These are phyloP conservation scores for Sinosuthora webbiana DNA, from an alignment of 2,113 vertebrate genomes.

Conservation along the genomic window DNA sequence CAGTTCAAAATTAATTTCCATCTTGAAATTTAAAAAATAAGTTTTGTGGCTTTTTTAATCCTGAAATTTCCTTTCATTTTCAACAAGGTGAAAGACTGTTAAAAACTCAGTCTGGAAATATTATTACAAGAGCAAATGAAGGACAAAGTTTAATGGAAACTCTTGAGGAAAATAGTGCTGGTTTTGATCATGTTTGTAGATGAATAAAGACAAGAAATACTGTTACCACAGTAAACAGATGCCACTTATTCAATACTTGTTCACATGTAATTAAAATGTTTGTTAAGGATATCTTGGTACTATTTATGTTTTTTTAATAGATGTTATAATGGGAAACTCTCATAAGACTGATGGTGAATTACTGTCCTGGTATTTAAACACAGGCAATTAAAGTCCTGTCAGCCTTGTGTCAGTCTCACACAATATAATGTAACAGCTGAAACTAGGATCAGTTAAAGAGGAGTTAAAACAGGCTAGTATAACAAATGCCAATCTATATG, in stretches of 20 bases:
- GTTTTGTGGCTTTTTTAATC: background rate
- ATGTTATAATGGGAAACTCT: background rate
- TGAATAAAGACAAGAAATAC: background rate
- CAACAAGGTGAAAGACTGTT: background rate
- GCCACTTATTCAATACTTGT: background rate
- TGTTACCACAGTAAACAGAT: background rate
- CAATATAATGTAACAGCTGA: conserved; percentile 12
- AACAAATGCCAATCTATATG: background rate
- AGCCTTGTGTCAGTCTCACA: background rate
- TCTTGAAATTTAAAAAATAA: background rate
- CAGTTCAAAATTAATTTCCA: background rate
- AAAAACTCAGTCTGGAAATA: background rate
- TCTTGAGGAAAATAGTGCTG: background rate
- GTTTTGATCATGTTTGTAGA: background rate
- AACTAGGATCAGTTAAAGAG: background rate
- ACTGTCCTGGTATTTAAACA: background rate
- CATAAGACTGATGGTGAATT: background rate
- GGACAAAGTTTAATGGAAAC: background rate
- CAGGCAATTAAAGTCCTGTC: background rate
- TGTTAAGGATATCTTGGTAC: background rate
- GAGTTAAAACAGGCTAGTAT: background rate
- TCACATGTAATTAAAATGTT: background rate
- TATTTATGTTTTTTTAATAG: background rate
- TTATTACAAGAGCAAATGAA: background rate
- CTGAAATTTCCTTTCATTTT: background rate